Conservation (phyloP, 2,113 vertebrate genomes). For the Ranitomeya imitator region DNA sequence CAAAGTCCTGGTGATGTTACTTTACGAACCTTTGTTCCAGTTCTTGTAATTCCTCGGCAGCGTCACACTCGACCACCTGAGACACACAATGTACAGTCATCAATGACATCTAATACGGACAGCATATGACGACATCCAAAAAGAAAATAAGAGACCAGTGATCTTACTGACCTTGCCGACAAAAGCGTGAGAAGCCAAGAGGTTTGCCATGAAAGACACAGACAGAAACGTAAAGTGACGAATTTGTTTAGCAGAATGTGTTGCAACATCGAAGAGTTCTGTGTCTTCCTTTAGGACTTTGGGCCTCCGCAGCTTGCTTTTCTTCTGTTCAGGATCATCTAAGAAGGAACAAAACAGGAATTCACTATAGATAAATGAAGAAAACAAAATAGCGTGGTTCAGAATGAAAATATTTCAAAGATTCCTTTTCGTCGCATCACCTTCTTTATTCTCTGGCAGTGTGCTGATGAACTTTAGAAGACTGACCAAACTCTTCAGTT, state of each 20-base stretch:
- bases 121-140: neutral
- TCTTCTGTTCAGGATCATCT: slow-evolving; percentile 57
- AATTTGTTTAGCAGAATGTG: slow-evolving; percentile 87
- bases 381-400: no score
- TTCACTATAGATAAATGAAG: no score
- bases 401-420: no score
- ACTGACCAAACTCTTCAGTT: slow-evolving; percentile 80
- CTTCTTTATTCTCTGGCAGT: slow-evolving; percentile 86
- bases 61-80: slow-evolving; percentile 74
- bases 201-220: slow-evolving; percentile 88
- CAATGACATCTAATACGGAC: neutral
- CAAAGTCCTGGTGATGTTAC: neutral
- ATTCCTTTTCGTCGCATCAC: slow-evolving; percentile 64
- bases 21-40: slow-evolving; percentile 74
- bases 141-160: neutral
- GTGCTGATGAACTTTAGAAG: slow-evolving; percentile 83
- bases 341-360: neutral
- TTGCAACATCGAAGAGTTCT: slow-evolving; percentile 80
- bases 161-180: slow-evolving; percentile 80
- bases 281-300: slow-evolving; percentile 69
- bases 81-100: neutral
- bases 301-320: slow-evolving; percentile 50
- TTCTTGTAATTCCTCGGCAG: slow-evolving; percentile 67
- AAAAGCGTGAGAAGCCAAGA: slow-evolving; percentile 82
- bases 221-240: slow-evolving; percentile 91